These are phyloP conservation scores for Vanessa atalanta DNA, from an alignment of 1,140 invertebrate genomes.

Conservation along the genomic window DNA sequence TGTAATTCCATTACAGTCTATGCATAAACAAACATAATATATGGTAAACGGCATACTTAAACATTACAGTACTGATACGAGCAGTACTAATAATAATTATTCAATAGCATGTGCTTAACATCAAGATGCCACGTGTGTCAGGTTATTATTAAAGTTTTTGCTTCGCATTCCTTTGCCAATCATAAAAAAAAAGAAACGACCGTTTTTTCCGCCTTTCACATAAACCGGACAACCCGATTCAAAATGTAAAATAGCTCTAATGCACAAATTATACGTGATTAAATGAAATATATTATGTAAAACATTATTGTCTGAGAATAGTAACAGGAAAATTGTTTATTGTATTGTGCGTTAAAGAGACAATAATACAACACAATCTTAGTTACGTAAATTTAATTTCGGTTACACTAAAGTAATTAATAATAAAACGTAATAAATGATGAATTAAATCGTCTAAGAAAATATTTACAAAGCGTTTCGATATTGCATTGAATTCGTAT, in stretches of 20 bases:
- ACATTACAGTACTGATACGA: conserved; percentile 17
- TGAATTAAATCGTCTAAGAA: too few species aligned
- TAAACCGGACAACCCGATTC: conserved; percentile 20
- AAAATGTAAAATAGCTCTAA: not conserved
- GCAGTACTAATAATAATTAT: conserved; percentile 32
- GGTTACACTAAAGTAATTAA: not conserved
- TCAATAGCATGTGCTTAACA: conserved; percentile 44
- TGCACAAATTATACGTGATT: too few species aligned
- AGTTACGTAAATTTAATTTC: conserved; percentile 1
- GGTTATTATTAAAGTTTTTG: conserved; percentile 52
- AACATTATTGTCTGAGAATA: not conserved
- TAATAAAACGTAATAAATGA: not conserved
- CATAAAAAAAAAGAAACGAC: conserved; percentile 42
- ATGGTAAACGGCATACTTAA: not conserved
- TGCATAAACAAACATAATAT: not conserved
- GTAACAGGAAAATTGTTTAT: conserved; percentile 1
- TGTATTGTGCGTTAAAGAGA: conserved; percentile 4
- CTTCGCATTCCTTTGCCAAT: conserved; percentile 49
- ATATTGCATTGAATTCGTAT: too few species aligned
- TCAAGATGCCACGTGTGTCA: conserved; percentile 49
- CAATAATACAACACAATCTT: not conserved
- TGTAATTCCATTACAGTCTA: too few species aligned
- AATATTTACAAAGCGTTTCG: too few species aligned
- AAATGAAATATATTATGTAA: too few species aligned
- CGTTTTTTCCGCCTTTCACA: conserved; percentile 39